Evolutionary conservation across 2,797 vertebrate species (phyloP).

Genomic region (Gymnoscopelus microlampas): DNA sequence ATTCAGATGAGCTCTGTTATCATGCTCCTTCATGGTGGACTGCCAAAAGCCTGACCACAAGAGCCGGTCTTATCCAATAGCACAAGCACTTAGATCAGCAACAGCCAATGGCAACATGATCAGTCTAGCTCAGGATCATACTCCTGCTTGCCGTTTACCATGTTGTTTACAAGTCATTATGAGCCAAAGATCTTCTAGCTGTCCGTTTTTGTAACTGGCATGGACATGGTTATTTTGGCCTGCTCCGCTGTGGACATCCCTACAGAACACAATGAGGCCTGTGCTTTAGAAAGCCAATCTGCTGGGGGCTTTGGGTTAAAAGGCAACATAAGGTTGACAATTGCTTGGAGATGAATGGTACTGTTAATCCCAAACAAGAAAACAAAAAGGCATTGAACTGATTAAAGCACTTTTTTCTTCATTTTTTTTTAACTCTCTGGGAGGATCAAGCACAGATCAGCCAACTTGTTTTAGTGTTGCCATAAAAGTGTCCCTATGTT

Average conservation of each 20-base stretch:
- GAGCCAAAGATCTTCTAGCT: conserved; percentile 43
- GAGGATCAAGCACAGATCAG: conserved; percentile 68
- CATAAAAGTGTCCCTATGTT: conserved; percentile 69
- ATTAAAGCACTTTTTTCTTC: conserved; percentile 64
- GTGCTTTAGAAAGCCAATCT: conserved; percentile 59
- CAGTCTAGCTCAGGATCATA: conserved; percentile 33
- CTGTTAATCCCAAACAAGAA: conserved; percentile 54
- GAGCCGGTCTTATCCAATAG: conserved; percentile 54
- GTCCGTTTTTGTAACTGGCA: conserved; percentile 62
- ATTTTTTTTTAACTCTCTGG: conserved; percentile 37
- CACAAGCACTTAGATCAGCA: conserved; percentile 62
- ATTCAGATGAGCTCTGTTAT: conserved; percentile 68
- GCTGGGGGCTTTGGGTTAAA: conserved; percentile 56
- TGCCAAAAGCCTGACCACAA: conserved; percentile 58
- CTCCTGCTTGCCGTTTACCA: conserved; percentile 60
- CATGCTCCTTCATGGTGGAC: conserved; percentile 54
- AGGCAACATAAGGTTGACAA: conserved; percentile 68
- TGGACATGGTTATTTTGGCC: conserved; percentile 58
- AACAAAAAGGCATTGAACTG: conserved; percentile 58
- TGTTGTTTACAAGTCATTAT: conserved; percentile 71
- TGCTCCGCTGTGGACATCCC: conserved; percentile 48
- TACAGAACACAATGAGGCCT: conserved; percentile 46
- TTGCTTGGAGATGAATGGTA: conserved; percentile 49
- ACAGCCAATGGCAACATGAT: conserved; percentile 46
- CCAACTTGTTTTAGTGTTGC: conserved; percentile 72